A percentile compares a stretch with the other conserved stretches of the same genome.
phyloP scores from a whole-genome alignment of 1,140 invertebrate species.

The Aphelenchoides fujianensis region DNA sequence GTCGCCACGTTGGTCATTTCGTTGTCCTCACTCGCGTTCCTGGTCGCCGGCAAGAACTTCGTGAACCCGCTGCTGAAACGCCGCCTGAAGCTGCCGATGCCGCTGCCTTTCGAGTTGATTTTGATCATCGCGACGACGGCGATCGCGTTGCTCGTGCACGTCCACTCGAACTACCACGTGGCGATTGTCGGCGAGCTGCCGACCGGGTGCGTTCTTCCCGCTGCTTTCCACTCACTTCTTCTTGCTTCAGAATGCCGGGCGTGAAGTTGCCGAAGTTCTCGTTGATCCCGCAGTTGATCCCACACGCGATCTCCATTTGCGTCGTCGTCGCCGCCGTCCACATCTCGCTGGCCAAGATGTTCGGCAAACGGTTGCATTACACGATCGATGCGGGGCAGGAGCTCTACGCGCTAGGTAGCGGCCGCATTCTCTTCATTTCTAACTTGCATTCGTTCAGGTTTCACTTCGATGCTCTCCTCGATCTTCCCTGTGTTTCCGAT shows the following conservation, averaged over 20 bases:
- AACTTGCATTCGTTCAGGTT: too few relatives aligned
- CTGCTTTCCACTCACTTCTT: too few relatives aligned
- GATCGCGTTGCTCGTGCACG: constrained; percentile 26
- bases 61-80: constrained; percentile 53
- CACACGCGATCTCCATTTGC: constrained; percentile 64
- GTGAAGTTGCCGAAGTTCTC: constrained; percentile 57
- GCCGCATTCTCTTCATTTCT: too few relatives aligned
- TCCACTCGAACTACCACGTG: constrained; percentile 46
- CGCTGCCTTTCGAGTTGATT: constrained; percentile 56
- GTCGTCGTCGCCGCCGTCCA: constrained; percentile 66
- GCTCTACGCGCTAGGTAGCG: constrained; percentile 52
- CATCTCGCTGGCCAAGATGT: constrained; percentile 66
- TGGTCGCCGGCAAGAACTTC: constrained; percentile 53
- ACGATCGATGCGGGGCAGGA: constrained; percentile 65
- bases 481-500: constrained; percentile 60
- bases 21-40: constrained; percentile 41
- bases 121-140: constrained; percentile 24
- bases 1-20: constrained; percentile 38
- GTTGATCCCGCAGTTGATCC: constrained; percentile 56
- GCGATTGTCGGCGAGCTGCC: constrained; percentile 54
- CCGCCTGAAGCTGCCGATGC: constrained; percentile 34
- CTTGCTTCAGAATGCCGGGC: constrained; percentile 55
- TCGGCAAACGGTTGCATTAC: constrained; percentile 65
- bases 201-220: constrained; percentile 51
- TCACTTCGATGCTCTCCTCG: constrained; percentile 44